Evolutionary conservation across 2,113 vertebrate species (phyloP).

Genomic region (Plectropomus leopardus): DNA sequence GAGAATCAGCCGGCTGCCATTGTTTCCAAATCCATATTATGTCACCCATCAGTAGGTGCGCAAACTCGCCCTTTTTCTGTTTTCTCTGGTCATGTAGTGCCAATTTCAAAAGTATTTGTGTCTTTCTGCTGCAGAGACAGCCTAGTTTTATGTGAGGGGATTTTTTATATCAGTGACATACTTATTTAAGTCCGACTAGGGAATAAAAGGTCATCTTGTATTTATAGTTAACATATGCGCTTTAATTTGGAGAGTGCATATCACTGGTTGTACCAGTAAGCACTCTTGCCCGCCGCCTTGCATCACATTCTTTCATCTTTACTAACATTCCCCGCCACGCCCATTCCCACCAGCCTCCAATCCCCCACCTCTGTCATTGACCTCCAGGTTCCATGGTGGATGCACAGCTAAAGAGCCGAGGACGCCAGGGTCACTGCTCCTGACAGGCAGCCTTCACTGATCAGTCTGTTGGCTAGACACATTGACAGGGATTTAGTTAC

Average conservation of each 20-base stretch:
- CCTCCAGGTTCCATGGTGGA: constrained; percentile 90
- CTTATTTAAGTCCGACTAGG: not conserved
- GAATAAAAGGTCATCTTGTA: not conserved
- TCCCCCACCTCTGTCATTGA: constrained; percentile 71
- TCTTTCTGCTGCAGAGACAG: no score
- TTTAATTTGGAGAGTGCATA: not conserved
- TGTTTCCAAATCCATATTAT: no score
- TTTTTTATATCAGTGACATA: no score
- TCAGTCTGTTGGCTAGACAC: constrained; percentile 83
- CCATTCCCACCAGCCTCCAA: constrained; percentile 50
- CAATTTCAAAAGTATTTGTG: no score
- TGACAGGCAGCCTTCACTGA: constrained; percentile 92
- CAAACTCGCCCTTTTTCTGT: no score
- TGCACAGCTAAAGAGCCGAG: constrained; percentile 86
- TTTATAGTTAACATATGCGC: not conserved
- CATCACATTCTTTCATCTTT: constrained; percentile 52
- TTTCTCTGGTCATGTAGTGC: no score
- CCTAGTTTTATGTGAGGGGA: no score
- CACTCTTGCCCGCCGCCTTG: not conserved
- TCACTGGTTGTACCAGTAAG: not conserved
- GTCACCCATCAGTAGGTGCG: no score
- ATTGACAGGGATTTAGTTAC: constrained; percentile 90
- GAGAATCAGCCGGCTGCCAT: no score
- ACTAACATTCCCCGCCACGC: constrained; percentile 30
- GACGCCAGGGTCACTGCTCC: constrained; percentile 89